phyloP scores from a whole-genome alignment of 2,888 invertebrate species.

The Nephrotoma appendiculata region DNA sequence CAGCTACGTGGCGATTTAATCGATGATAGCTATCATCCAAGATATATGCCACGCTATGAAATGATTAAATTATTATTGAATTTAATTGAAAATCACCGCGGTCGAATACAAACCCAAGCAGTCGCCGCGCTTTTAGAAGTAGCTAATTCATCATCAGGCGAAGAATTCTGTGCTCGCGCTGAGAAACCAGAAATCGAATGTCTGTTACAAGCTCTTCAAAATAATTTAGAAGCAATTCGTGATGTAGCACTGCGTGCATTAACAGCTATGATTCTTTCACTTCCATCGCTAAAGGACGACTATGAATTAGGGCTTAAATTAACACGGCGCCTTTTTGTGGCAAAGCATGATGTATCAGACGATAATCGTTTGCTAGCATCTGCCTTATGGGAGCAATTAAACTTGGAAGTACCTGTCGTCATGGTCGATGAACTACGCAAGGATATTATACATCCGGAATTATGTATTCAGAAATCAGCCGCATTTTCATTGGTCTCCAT shows the following conservation, averaged over 20 bases:
- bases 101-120: constrained; percentile 62
- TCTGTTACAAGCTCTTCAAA: constrained; percentile 62
- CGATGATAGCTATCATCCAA: constrained; percentile 45
- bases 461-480: constrained; percentile 69
- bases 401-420: constrained; percentile 35
- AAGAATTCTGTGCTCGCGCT: constrained; percentile 44
- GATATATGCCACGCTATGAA: constrained; percentile 63
- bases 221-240: constrained; percentile 51
- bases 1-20: constrained; percentile 38
- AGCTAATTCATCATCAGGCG: constrained; percentile 57
- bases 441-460: constrained; percentile 67
- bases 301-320: constrained; percentile 43
- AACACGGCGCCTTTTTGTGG: constrained; percentile 65
- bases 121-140: constrained; percentile 68
- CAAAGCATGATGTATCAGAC: constrained; percentile 62
- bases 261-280: constrained; percentile 42
- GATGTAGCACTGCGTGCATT: constrained; percentile 69
- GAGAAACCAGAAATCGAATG: constrained; percentile 57
- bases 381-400: constrained; percentile 43
- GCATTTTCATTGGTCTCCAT: constrained; percentile 64
- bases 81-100: constrained; percentile 53
- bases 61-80: constrained; percentile 69
- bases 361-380: constrained; percentile 54
- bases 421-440: constrained; percentile 36
- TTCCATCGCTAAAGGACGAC: constrained; percentile 45